Evolutionary conservation across 2,888 invertebrate species (phyloP).

Genomic region (Morpho deidamia): DNA sequence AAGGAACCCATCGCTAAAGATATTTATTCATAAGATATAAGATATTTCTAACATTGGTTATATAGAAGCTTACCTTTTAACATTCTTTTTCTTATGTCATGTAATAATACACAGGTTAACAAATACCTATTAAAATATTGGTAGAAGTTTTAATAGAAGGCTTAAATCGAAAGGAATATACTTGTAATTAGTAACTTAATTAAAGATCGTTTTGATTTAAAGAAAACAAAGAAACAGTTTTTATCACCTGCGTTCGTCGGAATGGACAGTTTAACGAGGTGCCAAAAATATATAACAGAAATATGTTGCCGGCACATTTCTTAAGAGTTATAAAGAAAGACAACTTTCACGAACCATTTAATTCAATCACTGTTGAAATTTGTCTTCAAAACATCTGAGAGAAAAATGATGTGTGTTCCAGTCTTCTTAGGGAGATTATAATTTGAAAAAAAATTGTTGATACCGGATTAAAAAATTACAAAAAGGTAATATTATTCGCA

Average conservation of each 20-base stretch:
- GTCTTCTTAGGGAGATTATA: constrained; percentile 16
- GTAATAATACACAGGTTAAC: too few relatives aligned
- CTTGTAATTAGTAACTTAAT: too few relatives aligned
- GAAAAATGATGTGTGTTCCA: constrained; percentile 5
- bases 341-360: constrained; percentile 27
- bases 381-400: constrained; percentile 16
- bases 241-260: constrained; percentile 23
- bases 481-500: too few relatives aligned
- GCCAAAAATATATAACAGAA: constrained; percentile 25
- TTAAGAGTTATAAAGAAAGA: constrained; percentile 20
- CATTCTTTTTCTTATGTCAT: too few relatives aligned
- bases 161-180: too few relatives aligned
- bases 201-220: background rate
- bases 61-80: too few relatives aligned
- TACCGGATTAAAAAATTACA: background rate
- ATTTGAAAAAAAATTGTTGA: background rate
- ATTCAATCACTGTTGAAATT: constrained; percentile 24
- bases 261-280: constrained; percentile 23
- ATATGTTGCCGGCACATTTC: constrained; percentile 13
- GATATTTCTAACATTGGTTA: too few relatives aligned
- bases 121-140: too few relatives aligned
- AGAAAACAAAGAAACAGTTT: constrained; percentile 8
- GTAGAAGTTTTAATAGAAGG: too few relatives aligned
- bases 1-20: too few relatives aligned
- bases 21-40: too few relatives aligned